Evolutionary conservation across 2,888 invertebrate genomes (phyloP).

Genomic region (Caprella mutica): DNA sequence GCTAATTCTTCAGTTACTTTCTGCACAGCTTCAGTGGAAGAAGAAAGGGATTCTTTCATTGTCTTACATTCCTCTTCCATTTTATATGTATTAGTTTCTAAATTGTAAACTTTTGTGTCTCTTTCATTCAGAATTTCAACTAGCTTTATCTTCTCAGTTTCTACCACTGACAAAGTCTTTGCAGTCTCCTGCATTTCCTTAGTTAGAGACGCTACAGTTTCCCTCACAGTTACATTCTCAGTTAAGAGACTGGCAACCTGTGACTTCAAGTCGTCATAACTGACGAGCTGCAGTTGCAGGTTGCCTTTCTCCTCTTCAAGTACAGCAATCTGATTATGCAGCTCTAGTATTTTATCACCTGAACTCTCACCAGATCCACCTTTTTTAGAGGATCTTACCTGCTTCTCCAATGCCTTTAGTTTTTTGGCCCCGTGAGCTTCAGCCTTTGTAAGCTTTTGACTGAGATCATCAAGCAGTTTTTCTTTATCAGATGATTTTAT

Average conservation of each 20-base stretch:
- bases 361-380: conserved; percentile 36
- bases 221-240: conserved; percentile 15
- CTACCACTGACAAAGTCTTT: conserved; percentile 45
- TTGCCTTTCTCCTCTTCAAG: conserved; percentile 85
- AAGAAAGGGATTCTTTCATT: no score
- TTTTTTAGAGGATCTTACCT: conserved; percentile 44
- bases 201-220: background rate
- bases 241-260: no score
- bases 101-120: conserved; percentile 20
- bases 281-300: conserved; percentile 70
- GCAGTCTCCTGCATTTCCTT: conserved; percentile 34
- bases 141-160: conserved; percentile 56
- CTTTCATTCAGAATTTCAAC: conserved; percentile 47
- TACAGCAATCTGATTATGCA: conserved; percentile 53
- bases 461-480: conserved; percentile 21
- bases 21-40: conserved; percentile 10
- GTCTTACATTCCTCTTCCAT: conserved; percentile 3
- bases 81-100: conserved; percentile 13
- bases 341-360: conserved; percentile 35
- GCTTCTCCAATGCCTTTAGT: conserved; percentile 63
- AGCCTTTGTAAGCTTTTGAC: conserved; percentile 27
- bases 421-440: conserved; percentile 46
- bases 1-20: conserved; percentile 67
- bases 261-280: conserved; percentile 54
- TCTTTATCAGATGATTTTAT: conserved; percentile 44